A percentile compares a stretch with the other conserved stretches of the same genome.
Conservation (phyloP, 2,797 vertebrate genomes). For the Periophthalmus magnuspinnatus region DNA sequence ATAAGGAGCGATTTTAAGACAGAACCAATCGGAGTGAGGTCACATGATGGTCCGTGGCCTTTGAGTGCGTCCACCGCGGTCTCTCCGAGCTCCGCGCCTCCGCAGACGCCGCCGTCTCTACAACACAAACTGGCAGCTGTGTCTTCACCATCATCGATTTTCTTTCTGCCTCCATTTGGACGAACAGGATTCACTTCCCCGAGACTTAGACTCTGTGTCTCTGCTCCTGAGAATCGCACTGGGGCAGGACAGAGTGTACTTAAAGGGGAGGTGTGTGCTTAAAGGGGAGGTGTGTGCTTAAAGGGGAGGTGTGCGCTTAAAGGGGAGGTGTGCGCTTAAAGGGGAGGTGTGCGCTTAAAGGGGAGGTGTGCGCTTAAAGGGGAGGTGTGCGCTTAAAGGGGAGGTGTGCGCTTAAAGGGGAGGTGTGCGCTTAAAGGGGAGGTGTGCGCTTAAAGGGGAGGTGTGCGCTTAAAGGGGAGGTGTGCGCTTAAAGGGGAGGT, state of each 20-base stretch:
- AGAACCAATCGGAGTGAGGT: slow-evolving; percentile 27
- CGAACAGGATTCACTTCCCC: slow-evolving; percentile 51
- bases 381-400: too few species aligned
- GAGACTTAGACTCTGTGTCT: slow-evolving; percentile 26
- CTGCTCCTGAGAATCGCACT: slow-evolving; percentile 30
- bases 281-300: neutral
- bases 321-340: neutral
- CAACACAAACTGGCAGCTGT: slow-evolving; percentile 50
- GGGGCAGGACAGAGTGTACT: neutral
- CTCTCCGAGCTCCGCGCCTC: slow-evolving; percentile 23
- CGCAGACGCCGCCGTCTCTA: slow-evolving; percentile 31
- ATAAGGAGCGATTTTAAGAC: slow-evolving; percentile 32
- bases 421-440: too few species aligned
- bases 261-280: neutral
- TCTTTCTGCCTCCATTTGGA: slow-evolving; percentile 56
- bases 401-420: neutral
- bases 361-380: neutral
- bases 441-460: neutral
- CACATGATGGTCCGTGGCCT: slow-evolving; percentile 24
- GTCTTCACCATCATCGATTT: slow-evolving; percentile 67
- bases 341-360: neutral
- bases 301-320: neutral
- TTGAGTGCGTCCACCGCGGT: slow-evolving; percentile 27
- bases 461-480: neutral
- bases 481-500: neutral